Evolutionary conservation across 1,140 invertebrate genomes (phyloP), one percentile per base, ranked within the genome.

Genomic region (Trichoplusia ni): DNA sequence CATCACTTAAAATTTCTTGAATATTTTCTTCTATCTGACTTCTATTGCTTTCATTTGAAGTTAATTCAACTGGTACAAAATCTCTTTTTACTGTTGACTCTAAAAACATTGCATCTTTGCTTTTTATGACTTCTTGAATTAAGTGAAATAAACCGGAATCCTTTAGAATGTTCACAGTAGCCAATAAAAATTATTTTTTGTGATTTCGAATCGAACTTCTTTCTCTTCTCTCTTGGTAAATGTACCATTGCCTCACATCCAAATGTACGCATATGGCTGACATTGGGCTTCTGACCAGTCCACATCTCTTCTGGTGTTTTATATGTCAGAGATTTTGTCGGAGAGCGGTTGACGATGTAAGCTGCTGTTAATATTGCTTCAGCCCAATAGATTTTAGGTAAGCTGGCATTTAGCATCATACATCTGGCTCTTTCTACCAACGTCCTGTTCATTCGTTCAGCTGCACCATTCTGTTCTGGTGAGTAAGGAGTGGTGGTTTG

Each of bases 241-340:
- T n/a, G n/a, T n/a, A n/a, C n/a, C n/a, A 88, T 46, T 72, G 64
- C 64, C 81, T 53, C 73, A 27, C 63, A 47, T 0, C 63, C 63
- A 46, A 56, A 76, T 58, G 65, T 47, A 23, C 75, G 80, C 5
- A 91, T 58, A 64, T 91, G 66, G 9, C 53, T 60, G 1, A 91
- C 27, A 64, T 83, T 64, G 18, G 64, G 65, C 31, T 64, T 74
- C 8, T 33, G 27, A 11, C 68, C 67, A 62, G 42, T 37, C 79
- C 77, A 84, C 37, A 77, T 42, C 67, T 81, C 75, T 44, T 72
- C 51, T 27, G 79, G 79, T 33, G 65, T 79, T 25, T 60, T 49
- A 2, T 21, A 59, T n/a, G n/a, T n/a, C n/a, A n/a, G n/a, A n/a
- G n/a, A n/a, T n/a, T n/a, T n/a, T n/a, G n/a, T n/a, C n/a, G n/a